Evolutionary conservation across 2,113 vertebrate species (phyloP), one percentile per base, ranked within the genome.

Genomic region (human (Homo sapiens)): DNA sequence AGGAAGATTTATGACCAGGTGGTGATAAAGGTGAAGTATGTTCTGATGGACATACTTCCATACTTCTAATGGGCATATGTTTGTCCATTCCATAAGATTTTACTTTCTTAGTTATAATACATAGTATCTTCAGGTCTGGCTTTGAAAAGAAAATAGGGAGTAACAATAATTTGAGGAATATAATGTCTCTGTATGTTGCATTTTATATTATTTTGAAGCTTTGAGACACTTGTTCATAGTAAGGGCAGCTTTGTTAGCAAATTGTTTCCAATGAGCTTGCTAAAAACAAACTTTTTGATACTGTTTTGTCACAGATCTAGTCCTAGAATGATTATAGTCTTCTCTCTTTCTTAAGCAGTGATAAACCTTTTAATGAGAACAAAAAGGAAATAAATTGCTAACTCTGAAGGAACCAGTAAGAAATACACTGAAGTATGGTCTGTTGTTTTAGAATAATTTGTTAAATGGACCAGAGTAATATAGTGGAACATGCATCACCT

Each of bases 1-100:
- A 86, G 35, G 38, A 91, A 86, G 66, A 50, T 57, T 92, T 95
- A 72, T 93, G 90, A 78, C 57, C 78, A 92, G 73, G 61, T 95
- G 73, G 40, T 85, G 57, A 48, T 95, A 79, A 95, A 55, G 8
- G 38, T 70, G 40, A 50, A 78, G 48, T 61, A 55, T 84, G 72
- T 80, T 96, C n/a, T 76, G 81, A 88, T 22, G 48, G 52, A 89
- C 78, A 64, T 30, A 64, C 27, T 64, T 30, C 25, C 61, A 6
- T 14, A 64, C 27, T 64, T 64, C 61, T 64, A 30, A 64, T 30
- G 61, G 61, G 27, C 61, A 64, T 80, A 35, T 79, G 23, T 64
- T 83, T 83, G 18, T 85, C 35, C 11, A 32, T 87, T 97, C 48
- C 88, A 86, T 64, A 94, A 32, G 68, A 61, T 68, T 95, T 90